A percentile compares a stretch with the other conserved stretches of the same genome.
phyloP scores from a whole-genome alignment of 2,888 invertebrate species.

The Pecten maximus region DNA sequence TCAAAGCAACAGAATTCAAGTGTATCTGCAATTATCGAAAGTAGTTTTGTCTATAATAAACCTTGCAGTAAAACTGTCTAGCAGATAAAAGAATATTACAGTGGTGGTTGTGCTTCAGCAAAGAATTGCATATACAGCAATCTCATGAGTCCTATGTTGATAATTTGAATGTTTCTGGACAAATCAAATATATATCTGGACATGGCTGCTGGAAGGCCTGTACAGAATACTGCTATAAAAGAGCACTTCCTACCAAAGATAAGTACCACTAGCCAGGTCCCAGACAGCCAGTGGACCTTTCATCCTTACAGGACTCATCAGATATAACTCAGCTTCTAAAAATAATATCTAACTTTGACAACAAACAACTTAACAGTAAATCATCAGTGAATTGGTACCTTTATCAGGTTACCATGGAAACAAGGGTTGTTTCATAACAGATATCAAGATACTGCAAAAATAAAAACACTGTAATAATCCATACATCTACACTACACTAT shows the following conservation, averaged over 20 bases:
- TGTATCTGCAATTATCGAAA: not conserved
- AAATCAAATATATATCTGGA: conserved; percentile 2
- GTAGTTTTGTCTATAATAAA: not conserved
- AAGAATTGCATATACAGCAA: not conserved
- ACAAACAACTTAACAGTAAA: too few relatives aligned
- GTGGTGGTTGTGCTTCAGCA: not conserved
- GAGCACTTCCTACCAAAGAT: not conserved
- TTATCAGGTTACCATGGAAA: too few relatives aligned
- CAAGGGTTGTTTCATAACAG: too few relatives aligned
- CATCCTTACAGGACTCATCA: not conserved
- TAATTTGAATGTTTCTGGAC: not conserved
- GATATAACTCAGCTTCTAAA: not conserved
- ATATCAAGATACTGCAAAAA: too few relatives aligned
- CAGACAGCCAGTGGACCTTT: not conserved
- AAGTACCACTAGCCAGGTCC: not conserved
- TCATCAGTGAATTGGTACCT: too few relatives aligned
- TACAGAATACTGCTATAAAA: not conserved
- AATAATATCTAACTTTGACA: not conserved
- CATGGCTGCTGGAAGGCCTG: not conserved
- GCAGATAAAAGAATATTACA: not conserved
- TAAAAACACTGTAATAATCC: too few relatives aligned
- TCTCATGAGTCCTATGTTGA: not conserved
- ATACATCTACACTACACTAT: too few relatives aligned
- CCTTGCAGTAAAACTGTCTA: not conserved
- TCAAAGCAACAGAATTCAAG: not conserved